Conservation (phyloP, 2,797 vertebrate genomes). For the Chanos chanos region DNA sequence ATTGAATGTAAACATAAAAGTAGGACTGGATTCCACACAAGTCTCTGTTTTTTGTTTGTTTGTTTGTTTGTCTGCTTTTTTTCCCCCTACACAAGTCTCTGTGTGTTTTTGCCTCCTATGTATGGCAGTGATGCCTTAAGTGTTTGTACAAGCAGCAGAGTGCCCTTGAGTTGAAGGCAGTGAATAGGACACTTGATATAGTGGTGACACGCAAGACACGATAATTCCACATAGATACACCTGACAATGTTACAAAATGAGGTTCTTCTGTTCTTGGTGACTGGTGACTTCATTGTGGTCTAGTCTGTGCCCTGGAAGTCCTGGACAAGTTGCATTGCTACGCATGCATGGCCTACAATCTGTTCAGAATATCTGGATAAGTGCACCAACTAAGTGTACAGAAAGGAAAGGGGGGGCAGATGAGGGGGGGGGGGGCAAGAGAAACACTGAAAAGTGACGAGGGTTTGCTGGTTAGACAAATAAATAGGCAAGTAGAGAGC, state of each 20-base stretch:
- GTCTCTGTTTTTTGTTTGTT: conserved; percentile 9
- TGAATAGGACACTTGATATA: conserved; percentile 23
- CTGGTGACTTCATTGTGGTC: conserved; percentile 9
- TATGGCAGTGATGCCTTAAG: conserved; percentile 17
- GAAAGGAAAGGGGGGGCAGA: not conserved
- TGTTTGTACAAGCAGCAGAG: conserved; percentile 12
- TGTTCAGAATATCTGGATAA: conserved; percentile 58
- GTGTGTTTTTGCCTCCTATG: conserved; percentile 27
- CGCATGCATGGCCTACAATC: conserved; percentile 72
- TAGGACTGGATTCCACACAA: conserved; percentile 22
- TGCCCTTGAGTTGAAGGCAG: conserved; percentile 12
- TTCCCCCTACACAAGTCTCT: no score
- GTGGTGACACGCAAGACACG: conserved; percentile 21
- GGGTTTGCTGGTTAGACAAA: no score
- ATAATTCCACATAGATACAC: conserved; percentile 28
- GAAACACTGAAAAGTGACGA: no score
- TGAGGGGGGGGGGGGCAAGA: conserved; percentile 4
- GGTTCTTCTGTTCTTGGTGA: conserved; percentile 34
- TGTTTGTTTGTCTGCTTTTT: no score
- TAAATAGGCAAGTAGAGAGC: no score
- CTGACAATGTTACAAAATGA: conserved; percentile 41
- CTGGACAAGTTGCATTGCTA: conserved; percentile 60
- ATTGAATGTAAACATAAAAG: conserved; percentile 36
- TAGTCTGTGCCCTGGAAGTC: conserved; percentile 26
- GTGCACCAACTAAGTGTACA: conserved; percentile 37